Percentiles rank a stretch among this genome's conserved stretches.
phyloP scores from a whole-genome alignment of 1,140 invertebrate genomes.

The Sitodiplosis mosellana region DNA sequence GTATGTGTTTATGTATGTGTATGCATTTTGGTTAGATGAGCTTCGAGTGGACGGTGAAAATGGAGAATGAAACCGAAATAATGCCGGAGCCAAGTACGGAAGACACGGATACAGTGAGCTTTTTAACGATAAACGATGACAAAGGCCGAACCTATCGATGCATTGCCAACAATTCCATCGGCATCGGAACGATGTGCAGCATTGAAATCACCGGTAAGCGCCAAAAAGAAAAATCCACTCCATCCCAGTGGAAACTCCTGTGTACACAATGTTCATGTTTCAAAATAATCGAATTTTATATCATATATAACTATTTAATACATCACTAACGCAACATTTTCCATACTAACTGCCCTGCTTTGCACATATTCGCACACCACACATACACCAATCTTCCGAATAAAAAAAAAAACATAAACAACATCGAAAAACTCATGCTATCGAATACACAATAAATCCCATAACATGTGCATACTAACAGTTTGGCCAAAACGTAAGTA shows the following conservation, averaged over 20 bases:
- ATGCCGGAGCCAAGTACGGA: constrained; percentile 16
- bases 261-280: too few relatives aligned
- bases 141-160: constrained; percentile 58
- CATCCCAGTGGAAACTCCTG: background rate
- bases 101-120: constrained; percentile 13
- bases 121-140: constrained; percentile 16
- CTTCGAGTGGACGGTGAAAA: constrained; percentile 68
- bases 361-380: too few relatives aligned
- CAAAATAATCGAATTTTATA: too few relatives aligned
- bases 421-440: background rate
- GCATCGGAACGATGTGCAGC: constrained; percentile 52
- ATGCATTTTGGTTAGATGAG: constrained; percentile 27
- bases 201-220: constrained; percentile 53
- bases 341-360: too few relatives aligned
- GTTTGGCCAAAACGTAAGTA: constrained; percentile 5
- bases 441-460: background rate
- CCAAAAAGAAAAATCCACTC: background rate
- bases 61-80: constrained; percentile 58
- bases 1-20: background rate
- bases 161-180: constrained; percentile 65
- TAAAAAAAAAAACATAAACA: background rate
- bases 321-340: too few relatives aligned
- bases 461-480: background rate
- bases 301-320: background rate
- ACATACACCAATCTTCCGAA: too few relatives aligned